Percentiles rank a stretch among this genome's conserved stretches.
phyloP scores from a whole-genome alignment of 2,797 vertebrate species.

The Chaunax sp. region DNA sequence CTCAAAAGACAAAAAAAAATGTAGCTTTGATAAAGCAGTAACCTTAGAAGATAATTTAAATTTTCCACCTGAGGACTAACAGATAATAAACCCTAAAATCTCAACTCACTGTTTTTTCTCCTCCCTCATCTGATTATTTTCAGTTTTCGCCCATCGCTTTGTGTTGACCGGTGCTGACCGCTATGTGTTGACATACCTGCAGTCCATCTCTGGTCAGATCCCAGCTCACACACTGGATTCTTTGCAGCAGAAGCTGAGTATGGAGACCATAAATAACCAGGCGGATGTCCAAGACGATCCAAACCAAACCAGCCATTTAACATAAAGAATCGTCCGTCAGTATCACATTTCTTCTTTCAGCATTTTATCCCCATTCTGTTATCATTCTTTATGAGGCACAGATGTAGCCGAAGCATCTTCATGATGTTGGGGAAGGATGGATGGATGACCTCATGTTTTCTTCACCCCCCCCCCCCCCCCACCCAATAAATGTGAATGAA shows the following conservation, averaged over 20 bases:
- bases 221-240: slow-evolving; percentile 85
- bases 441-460: no score
- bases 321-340: not conserved
- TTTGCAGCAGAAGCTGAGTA: slow-evolving; percentile 70
- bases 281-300: slow-evolving; percentile 25
- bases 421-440: no score
- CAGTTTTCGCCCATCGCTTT: slow-evolving; percentile 92
- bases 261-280: not conserved
- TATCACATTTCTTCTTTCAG: no score
- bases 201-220: slow-evolving; percentile 81
- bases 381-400: no score
- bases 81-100: not conserved
- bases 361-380: no score
- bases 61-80: not conserved
- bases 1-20: no score
- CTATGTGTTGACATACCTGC: slow-evolving; percentile 89
- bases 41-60: not conserved
- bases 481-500: no score
- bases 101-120: not conserved
- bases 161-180: slow-evolving; percentile 86
- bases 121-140: not conserved
- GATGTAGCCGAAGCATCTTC: no score
- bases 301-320: not conserved
- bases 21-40: no score
- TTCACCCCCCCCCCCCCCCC: no score